These are phyloP conservation scores for Hirundichthys speculiger DNA, from an alignment of 2,113 vertebrate genomes.

Conservation along the genomic window DNA sequence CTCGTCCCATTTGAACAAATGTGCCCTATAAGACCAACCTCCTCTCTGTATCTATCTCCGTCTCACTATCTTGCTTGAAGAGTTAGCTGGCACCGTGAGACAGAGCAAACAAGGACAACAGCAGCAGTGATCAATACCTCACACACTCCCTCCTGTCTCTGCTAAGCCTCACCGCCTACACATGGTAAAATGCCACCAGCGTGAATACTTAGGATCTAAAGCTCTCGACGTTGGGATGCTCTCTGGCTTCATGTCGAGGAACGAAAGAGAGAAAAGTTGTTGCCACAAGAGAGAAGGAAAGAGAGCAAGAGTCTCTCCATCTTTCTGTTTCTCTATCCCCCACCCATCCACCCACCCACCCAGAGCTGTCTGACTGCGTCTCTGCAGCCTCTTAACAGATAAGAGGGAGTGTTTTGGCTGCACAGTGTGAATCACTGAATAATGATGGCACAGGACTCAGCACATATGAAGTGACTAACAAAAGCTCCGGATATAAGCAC, in stretches of 20 bases:
- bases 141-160: constrained; percentile 60
- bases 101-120: constrained; percentile 68
- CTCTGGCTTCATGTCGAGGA: constrained; percentile 55
- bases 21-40: constrained; percentile 13
- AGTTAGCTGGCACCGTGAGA: constrained; percentile 37
- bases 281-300: constrained; percentile 42
- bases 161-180: constrained; percentile 67
- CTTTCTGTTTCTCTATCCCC: constrained; percentile 24
- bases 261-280: constrained; percentile 56
- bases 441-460: constrained; percentile 65
- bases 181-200: constrained; percentile 73
- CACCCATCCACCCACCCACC: constrained; percentile 55
- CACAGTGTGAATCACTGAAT: constrained; percentile 73
- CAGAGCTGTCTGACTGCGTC: constrained; percentile 59
- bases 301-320: constrained; percentile 33
- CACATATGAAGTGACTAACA: constrained; percentile 69
- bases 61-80: constrained; percentile 35
- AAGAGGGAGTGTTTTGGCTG: constrained; percentile 73
- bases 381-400: constrained; percentile 68
- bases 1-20: constrained; percentile 18
- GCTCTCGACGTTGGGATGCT: constrained; percentile 65
- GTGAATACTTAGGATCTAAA: constrained; percentile 72
- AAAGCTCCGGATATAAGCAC: constrained; percentile 63
- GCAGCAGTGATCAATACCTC: constrained; percentile 68
- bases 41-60: constrained; percentile 3